Conservation (phyloP, 2,113 vertebrate genomes). For the Budorcas taxicolor region DNA sequence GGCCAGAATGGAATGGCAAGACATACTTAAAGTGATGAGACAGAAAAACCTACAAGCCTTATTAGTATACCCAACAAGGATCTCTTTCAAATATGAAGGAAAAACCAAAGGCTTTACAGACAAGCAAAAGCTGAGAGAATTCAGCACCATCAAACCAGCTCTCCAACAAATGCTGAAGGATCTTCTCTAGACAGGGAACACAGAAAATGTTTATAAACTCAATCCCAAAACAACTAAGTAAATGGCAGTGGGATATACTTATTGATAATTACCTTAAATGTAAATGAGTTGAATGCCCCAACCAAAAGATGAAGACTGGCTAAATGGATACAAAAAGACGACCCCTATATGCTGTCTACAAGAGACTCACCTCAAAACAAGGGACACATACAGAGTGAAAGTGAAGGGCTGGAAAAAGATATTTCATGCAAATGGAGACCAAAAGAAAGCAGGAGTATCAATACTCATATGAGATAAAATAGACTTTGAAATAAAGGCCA, state of each 20-base stretch:
- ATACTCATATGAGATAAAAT: neutral
- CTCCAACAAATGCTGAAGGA: neutral
- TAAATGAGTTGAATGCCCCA: neutral
- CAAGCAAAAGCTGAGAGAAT: neutral
- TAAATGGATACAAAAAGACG: neutral
- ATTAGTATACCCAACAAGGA: neutral
- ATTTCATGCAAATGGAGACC: neutral
- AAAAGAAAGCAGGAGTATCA: neutral
- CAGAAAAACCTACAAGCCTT: neutral
- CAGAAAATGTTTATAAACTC: neutral
- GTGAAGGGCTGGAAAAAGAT: neutral
- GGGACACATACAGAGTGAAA: neutral
- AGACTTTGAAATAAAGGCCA: neutral
- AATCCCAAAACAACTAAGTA: neutral
- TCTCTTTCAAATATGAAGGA: neutral
- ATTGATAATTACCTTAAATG: neutral
- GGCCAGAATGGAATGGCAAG: neutral
- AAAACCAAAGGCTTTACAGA: neutral
- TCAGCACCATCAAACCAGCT: neutral
- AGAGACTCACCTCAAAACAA: neutral
- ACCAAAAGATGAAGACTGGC: neutral
- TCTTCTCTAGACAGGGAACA: neutral
- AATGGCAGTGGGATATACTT: neutral
- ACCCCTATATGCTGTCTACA: neutral
- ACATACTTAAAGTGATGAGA: neutral